These are phyloP conservation scores for Synergus umbraculus DNA, from an alignment of 2,888 invertebrate species.

Conservation along the genomic window DNA sequence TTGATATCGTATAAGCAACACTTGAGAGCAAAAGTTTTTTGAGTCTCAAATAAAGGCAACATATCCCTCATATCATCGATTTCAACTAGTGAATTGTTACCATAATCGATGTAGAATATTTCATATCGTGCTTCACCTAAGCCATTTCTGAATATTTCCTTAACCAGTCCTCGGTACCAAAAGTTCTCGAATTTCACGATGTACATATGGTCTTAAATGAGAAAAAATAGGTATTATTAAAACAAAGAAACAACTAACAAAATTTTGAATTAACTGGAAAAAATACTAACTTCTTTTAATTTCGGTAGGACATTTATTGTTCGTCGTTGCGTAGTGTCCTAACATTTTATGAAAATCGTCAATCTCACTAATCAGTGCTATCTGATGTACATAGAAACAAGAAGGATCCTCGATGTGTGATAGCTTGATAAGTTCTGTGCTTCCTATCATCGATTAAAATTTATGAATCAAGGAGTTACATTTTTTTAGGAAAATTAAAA, in stretches of 20 bases:
- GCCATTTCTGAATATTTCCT: constrained; percentile 43
- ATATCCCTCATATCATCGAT: constrained; percentile 74
- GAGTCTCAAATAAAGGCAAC: constrained; percentile 43
- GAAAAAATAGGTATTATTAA: constrained; percentile 38
- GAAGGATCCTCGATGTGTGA: constrained; percentile 82
- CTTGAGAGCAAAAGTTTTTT: constrained; percentile 80
- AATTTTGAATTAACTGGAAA: not conserved
- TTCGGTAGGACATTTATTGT: constrained; percentile 53
- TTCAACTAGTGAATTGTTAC: constrained; percentile 77
- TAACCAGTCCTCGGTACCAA: constrained; percentile 85
- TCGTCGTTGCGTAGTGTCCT: constrained; percentile 51
- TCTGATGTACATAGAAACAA: constrained; percentile 81
- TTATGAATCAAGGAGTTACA: constrained; percentile 3
- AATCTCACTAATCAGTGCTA: constrained; percentile 45
- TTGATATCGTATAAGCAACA: constrained; percentile 81
- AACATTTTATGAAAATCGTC: constrained; percentile 54
- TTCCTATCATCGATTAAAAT: constrained; percentile 13
- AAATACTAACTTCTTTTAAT: constrained; percentile 54
- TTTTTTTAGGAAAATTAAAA: not conserved
- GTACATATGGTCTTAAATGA: constrained; percentile 81
- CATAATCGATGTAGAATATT: constrained; percentile 84
- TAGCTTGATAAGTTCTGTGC: constrained; percentile 68
- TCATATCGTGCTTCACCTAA: constrained; percentile 72
- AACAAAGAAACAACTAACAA: not conserved
- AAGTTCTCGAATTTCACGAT: constrained; percentile 79